Conservation (phyloP, 1,140 invertebrate genomes). For the Chionoecetes opilio region DNA sequence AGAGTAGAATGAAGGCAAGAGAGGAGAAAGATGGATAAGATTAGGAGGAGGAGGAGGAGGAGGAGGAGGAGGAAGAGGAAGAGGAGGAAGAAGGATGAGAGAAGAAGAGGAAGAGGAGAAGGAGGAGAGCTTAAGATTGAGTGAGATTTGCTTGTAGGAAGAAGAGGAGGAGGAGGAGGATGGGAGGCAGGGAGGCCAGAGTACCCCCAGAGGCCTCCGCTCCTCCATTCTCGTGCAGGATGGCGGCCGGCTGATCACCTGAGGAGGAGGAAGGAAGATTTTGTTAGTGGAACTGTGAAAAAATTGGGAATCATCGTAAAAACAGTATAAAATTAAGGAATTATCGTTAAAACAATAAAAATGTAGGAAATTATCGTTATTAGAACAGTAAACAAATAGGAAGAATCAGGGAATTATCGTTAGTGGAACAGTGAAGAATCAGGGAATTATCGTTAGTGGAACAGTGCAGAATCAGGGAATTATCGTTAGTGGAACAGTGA, state of each 20-base stretch:
- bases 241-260: constrained; percentile 69
- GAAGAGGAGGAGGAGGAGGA: constrained; percentile 23
- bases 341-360: too few species aligned
- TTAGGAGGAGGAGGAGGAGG: neutral
- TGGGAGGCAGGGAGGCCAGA: neutral
- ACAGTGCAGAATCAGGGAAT: too few species aligned
- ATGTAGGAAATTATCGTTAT: too few species aligned
- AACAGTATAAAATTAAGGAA: too few species aligned
- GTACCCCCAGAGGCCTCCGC: neutral
- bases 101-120: neutral
- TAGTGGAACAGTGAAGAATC: too few species aligned
- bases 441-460: too few species aligned
- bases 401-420: too few species aligned
- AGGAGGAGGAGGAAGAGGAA: neutral
- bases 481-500: too few species aligned
- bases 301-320: too few species aligned
- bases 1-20: neutral
- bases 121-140: constrained; percentile 16
- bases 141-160: constrained; percentile 1
- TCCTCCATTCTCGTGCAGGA: constrained; percentile 61
- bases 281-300: too few species aligned
- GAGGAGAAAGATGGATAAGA: neutral
- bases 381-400: too few species aligned
- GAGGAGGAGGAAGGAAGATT: neutral
- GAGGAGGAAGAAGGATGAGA: neutral